phyloP scores from a whole-genome alignment of 1,140 invertebrate genomes.

The Drosophila orena region DNA sequence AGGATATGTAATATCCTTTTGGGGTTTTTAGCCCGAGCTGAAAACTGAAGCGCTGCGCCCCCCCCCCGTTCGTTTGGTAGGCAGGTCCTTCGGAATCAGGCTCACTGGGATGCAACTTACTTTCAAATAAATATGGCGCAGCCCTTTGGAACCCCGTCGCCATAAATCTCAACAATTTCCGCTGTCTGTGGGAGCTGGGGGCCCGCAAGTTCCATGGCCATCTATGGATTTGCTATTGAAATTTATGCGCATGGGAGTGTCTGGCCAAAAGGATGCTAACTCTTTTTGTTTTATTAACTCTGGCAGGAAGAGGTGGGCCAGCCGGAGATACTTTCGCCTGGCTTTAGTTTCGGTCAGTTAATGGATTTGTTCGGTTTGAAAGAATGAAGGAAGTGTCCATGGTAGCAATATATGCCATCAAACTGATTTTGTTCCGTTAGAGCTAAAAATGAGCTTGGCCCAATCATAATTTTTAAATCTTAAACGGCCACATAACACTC shows the following conservation, averaged over 20 bases:
- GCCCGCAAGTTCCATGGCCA: constrained; percentile 10
- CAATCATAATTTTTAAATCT: constrained; percentile 72
- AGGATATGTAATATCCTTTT: constrained; percentile 81
- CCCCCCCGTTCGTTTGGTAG: constrained; percentile 11
- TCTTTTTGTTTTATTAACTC: constrained; percentile 68
- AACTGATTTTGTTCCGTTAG: too few relatives aligned
- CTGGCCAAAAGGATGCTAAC: constrained; percentile 44
- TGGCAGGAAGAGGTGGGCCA: constrained; percentile 24
- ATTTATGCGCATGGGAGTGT: constrained; percentile 65
- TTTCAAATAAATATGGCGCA: constrained; percentile 73
- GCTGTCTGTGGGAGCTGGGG: constrained; percentile 43
- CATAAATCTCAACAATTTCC: constrained; percentile 80
- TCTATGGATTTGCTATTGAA: constrained; percentile 62
- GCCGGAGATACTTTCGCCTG: constrained; percentile 28
- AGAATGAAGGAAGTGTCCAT: constrained; percentile 5
- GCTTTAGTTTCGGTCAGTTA: constrained; percentile 20
- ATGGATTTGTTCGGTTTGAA: constrained; percentile 29
- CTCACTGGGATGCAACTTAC: constrained; percentile 54
- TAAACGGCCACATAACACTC: constrained; percentile 58
- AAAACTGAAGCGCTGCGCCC: constrained; percentile 31
- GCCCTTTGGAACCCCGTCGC: constrained; percentile 54
- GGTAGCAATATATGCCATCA: not conserved
- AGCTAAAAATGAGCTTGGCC: constrained; percentile 10
- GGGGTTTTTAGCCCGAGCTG: constrained; percentile 49
- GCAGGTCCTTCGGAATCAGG: constrained; percentile 42